These are phyloP conservation scores for Oreonectes daqikongensis DNA, from an alignment of 2,797 vertebrate genomes.

Conservation along the genomic window DNA sequence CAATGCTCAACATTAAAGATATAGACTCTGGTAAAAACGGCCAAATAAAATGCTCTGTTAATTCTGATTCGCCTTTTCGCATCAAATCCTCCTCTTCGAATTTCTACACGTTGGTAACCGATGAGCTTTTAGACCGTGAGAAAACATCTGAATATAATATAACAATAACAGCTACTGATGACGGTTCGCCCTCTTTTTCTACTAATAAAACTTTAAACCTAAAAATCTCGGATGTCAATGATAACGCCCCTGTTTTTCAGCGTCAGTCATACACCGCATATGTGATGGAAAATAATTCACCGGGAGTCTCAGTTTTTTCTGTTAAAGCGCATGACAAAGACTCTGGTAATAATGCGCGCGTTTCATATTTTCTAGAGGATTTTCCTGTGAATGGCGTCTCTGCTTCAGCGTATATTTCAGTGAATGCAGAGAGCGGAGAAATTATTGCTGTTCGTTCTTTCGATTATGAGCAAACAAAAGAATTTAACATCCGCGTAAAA, in stretches of 20 bases:
- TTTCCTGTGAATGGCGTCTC: constrained; percentile 66
- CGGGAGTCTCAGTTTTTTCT: constrained; percentile 63
- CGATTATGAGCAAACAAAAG: constrained; percentile 75
- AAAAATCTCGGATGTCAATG: constrained; percentile 74
- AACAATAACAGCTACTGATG: constrained; percentile 71
- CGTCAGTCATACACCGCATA: constrained; percentile 61
- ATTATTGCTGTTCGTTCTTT: constrained; percentile 71
- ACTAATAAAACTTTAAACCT: constrained; percentile 68
- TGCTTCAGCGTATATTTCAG: constrained; percentile 69
- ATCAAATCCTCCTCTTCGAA: constrained; percentile 68
- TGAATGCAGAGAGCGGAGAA: constrained; percentile 73
- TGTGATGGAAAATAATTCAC: constrained; percentile 73
- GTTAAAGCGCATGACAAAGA: constrained; percentile 62
- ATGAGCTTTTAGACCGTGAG: constrained; percentile 73
- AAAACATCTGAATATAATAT: constrained; percentile 70
- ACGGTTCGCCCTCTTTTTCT: constrained; percentile 67
- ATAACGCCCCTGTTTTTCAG: constrained; percentile 71
- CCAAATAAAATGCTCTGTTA: constrained; percentile 68
- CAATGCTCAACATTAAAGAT: constrained; percentile 78
- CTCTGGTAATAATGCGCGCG: constrained; percentile 64
- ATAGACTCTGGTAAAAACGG: constrained; percentile 75
- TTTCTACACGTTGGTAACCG: constrained; percentile 74
- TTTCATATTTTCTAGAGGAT: constrained; percentile 73
- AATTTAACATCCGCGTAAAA: constrained; percentile 67
- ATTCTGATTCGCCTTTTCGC: constrained; percentile 69